Conservation (phyloP, 2,888 invertebrate species). For the Aphelenchoides bicaudatus region DNA sequence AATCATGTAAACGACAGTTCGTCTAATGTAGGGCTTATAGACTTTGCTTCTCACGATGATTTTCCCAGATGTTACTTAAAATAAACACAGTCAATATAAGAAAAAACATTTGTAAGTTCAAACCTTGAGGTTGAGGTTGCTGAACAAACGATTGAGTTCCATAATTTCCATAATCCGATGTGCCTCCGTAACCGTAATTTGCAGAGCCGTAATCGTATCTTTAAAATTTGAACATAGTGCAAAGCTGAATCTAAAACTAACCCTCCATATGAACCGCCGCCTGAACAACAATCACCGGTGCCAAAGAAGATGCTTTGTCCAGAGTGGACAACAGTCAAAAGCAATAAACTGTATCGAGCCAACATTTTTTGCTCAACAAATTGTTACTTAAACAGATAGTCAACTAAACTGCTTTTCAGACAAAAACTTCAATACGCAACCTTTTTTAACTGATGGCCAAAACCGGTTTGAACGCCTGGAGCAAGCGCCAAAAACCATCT, state of each 20-base stretch:
- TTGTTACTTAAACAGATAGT: too few relatives aligned
- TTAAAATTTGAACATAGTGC: too few relatives aligned
- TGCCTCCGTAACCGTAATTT: not conserved
- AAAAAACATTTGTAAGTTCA: conserved; percentile 1
- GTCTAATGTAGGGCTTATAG: conserved; percentile 22
- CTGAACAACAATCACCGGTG: not conserved
- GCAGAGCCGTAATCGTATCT: not conserved
- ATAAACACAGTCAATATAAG: not conserved
- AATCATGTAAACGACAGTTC: conserved; percentile 19
- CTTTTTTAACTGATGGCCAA: too few relatives aligned
- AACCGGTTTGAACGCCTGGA: too few relatives aligned
- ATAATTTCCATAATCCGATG: conserved; percentile 4
- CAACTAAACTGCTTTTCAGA: too few relatives aligned
- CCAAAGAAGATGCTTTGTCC: not conserved
- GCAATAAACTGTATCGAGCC: too few relatives aligned
- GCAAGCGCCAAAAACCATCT: too few relatives aligned
- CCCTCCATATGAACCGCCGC: not conserved
- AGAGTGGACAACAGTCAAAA: too few relatives aligned
- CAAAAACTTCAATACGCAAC: too few relatives aligned
- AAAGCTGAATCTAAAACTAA: too few relatives aligned
- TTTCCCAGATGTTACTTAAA: conserved; percentile 2
- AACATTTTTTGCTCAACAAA: too few relatives aligned
- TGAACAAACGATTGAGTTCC: not conserved
- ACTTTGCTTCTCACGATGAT: conserved; percentile 20
- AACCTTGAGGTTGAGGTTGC: not conserved